Conservation (phyloP, 1,140 invertebrate species). For the Propsilocerus akamusi region DNA sequence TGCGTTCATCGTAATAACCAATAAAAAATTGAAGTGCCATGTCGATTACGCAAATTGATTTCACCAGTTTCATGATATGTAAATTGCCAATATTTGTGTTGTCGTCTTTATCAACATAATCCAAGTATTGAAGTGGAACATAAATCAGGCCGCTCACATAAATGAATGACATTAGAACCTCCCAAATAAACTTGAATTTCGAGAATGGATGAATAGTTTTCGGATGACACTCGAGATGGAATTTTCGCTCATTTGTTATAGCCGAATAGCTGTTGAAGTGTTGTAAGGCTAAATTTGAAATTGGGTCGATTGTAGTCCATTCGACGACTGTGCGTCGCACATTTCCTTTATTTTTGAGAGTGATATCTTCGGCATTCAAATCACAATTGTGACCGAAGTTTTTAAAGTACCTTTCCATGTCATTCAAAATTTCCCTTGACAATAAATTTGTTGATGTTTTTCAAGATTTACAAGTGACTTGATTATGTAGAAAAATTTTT, state of each 20-base stretch:
- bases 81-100: not conserved
- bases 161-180: not conserved
- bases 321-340: not conserved
- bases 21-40: not conserved
- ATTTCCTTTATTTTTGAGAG: not conserved
- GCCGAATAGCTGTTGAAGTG: not conserved
- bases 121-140: not conserved
- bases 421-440: no score
- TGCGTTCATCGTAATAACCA: not conserved
- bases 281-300: not conserved
- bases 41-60: not conserved
- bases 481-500: no score
- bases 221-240: not conserved
- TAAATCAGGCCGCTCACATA: not conserved
- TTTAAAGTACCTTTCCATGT: no score
- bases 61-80: not conserved
- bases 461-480: no score
- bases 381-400: not conserved
- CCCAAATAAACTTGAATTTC: not conserved
- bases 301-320: not conserved
- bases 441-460: no score
- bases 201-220: not conserved
- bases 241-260: not conserved
- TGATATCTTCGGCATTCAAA: not conserved
- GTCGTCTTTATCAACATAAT: not conserved